Conservation (phyloP, 2,888 invertebrate species). For the Nebria salina region DNA sequence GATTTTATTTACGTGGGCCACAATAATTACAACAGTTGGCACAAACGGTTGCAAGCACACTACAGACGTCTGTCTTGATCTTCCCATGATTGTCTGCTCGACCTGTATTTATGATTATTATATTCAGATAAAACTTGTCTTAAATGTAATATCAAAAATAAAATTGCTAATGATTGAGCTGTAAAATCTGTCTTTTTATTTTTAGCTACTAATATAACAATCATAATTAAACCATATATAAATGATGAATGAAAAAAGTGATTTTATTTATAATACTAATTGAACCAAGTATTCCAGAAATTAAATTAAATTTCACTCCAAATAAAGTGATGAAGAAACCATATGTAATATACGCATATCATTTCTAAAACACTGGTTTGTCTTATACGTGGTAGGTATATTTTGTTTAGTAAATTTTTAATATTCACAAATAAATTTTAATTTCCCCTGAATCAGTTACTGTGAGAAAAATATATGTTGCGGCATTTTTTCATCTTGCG, state of each 20-base stretch:
- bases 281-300: too few species aligned
- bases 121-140: constrained; percentile 57
- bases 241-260: neutral
- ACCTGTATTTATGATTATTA: constrained; percentile 60
- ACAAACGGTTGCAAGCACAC: constrained; percentile 55
- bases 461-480: too few species aligned
- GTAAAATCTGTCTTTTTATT: constrained; percentile 12
- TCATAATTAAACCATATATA: neutral
- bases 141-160: constrained; percentile 61
- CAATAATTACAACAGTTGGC: constrained; percentile 48
- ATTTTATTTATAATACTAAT: neutral
- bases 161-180: constrained; percentile 57
- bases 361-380: too few species aligned
- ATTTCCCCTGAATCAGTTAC: too few species aligned
- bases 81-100: constrained; percentile 60
- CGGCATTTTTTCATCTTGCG: too few species aligned
- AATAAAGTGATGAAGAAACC: too few species aligned
- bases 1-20: constrained; percentile 53
- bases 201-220: neutral
- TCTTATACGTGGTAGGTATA: too few species aligned
- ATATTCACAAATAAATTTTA: too few species aligned
- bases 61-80: constrained; percentile 59
- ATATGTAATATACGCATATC: too few species aligned
- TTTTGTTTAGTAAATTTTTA: too few species aligned
- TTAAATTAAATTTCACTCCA: too few species aligned